Evolutionary conservation across 92 coral and sea anemone genomes (phyloP), one percentile per base, ranked within the genome.

Genomic region (Zoanthus sansibaricus): DNA sequence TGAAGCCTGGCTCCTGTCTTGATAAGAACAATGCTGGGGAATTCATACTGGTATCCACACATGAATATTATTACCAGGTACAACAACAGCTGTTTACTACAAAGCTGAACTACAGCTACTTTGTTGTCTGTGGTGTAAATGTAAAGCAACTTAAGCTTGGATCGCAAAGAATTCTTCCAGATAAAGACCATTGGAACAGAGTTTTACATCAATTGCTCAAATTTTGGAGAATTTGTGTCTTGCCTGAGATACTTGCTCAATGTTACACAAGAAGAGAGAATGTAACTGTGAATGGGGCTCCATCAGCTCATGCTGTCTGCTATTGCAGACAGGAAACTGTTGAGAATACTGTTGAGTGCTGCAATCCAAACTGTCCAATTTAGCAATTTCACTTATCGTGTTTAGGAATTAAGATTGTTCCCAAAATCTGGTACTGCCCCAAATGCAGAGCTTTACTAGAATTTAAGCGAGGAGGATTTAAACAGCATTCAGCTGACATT

Each of bases 211-310:
- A 58, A 77, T 46, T 77, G 42, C 51, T 33, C 14, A 77, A 16
- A 56, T 77, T 92, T 62, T 92, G 94, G 94, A 91, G 90, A 59
- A 69, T 75, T n/a, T 73, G 94, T 80, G 86, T 91, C 17, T 49
- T 91, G 70, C 90, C 94, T 15, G 94, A 88, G 78, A 79, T 91
- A 37, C 88, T 88, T 20, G 92, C 87, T n/a, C 72, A 89, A 25
- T 91, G 94, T 92, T 91, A 84, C 56, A 88, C 94, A 13, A 89
- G 94, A 80, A 55, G 90, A 25, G 25, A 64, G 48, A 84, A 71
- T 45, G 32, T 69, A 2, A 83, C 14, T 46, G 75, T 82, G 30
- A 77, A 76, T 16, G 45, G 62, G 14, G 59, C 71, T 67, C 42
- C n/a, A 13, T 59, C 61, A 62, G 31, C n/a, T 70, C 47, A 37